These are phyloP conservation scores for Unio delphinus DNA, from an alignment of 2,888 invertebrate genomes.

Conservation along the genomic window DNA sequence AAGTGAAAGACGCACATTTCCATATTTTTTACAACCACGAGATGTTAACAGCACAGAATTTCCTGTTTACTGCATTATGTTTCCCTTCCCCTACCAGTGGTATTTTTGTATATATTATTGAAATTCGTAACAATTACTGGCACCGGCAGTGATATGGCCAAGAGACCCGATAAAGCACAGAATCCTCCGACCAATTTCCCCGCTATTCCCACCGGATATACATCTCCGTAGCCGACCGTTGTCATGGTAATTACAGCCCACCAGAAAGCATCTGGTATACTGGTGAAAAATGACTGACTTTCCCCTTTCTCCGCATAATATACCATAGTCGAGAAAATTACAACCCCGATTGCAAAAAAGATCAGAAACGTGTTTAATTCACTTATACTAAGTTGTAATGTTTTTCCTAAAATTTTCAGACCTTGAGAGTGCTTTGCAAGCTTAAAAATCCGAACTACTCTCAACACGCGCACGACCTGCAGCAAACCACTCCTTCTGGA, in stretches of 20 bases:
- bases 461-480: conserved; percentile 60
- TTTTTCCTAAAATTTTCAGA: conserved; percentile 66
- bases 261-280: conserved; percentile 70
- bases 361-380: conserved; percentile 68
- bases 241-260: conserved; percentile 70
- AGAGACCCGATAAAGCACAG: conserved; percentile 72
- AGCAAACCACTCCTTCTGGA: conserved; percentile 54
- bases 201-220: conserved; percentile 67
- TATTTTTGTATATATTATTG: conserved; percentile 72
- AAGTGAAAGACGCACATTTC: too few species aligned
- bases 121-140: conserved; percentile 74
- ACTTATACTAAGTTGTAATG: conserved; percentile 62
- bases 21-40: too few species aligned
- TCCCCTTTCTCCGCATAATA: conserved; percentile 67
- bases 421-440: conserved; percentile 69
- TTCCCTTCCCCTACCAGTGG: conserved; percentile 50
- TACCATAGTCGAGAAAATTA: conserved; percentile 67
- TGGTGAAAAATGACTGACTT: conserved; percentile 54
- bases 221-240: conserved; percentile 70
- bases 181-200: conserved; percentile 72
- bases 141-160: conserved; percentile 73
- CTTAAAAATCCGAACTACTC: conserved; percentile 68
- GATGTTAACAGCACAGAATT: too few species aligned
- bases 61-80: too few species aligned
- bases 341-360: conserved; percentile 68